A percentile compares a stretch with the other conserved stretches of the same genome.
These are phyloP conservation scores for Dendrophyllia cribrosa DNA, from an alignment of 64 coral and sea anemone genomes.

Conservation along the genomic window DNA sequence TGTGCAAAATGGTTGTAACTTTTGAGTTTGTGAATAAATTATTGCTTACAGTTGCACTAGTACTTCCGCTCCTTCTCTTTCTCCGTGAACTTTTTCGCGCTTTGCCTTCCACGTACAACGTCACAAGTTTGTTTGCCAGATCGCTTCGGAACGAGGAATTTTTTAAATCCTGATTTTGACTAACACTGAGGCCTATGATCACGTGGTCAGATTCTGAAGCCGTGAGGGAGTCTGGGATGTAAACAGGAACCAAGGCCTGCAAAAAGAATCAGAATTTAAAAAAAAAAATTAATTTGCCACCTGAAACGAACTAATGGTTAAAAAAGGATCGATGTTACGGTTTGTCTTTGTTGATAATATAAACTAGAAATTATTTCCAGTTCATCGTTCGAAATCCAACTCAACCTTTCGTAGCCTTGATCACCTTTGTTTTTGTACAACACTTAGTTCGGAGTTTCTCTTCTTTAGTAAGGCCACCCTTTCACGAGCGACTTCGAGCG, in stretches of 20 bases:
- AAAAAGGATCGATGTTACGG: not conserved
- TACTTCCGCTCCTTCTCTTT: conserved; percentile 88
- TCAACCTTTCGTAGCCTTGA: too few species aligned
- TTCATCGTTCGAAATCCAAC: too few species aligned
- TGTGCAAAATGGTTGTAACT: too few species aligned
- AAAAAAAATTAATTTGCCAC: not conserved
- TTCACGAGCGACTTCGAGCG: too few species aligned
- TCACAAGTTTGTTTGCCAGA: conserved; percentile 80
- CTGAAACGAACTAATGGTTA: too few species aligned
- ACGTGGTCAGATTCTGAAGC: conserved; percentile 62
- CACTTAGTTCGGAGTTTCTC: too few species aligned
- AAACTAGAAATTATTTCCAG: too few species aligned
- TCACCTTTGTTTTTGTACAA: too few species aligned
- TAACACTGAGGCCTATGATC: conserved; percentile 42
- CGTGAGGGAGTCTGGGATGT: conserved; percentile 67
- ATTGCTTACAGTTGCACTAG: conserved; percentile 69
- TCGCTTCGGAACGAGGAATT: conserved; percentile 25
- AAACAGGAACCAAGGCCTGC: conserved; percentile 81
- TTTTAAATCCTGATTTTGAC: conserved; percentile 40
- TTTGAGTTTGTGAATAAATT: not conserved
- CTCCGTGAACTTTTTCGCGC: conserved; percentile 9
- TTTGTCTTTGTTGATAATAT: not conserved
- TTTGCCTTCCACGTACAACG: conserved; percentile 71
- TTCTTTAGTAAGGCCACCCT: too few species aligned
- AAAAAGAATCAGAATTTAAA: not conserved